Percentiles rank a stretch among this genome's conserved stretches.
phyloP scores from a whole-genome alignment of 1,140 invertebrate species.

The Conus betulinus region DNA sequence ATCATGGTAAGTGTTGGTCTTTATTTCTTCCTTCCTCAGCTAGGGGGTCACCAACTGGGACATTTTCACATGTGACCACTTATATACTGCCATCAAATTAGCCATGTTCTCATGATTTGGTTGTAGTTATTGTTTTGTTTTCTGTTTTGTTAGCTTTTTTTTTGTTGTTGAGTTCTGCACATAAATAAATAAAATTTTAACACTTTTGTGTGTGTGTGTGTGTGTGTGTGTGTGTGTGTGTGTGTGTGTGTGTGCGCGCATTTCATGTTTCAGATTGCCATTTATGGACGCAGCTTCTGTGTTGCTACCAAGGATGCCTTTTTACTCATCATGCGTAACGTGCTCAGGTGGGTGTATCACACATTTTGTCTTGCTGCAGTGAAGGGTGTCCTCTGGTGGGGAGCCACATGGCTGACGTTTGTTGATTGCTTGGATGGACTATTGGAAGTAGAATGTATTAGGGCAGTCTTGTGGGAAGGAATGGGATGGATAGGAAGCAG shows the following conservation, averaged over 20 bases:
- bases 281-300: conserved; percentile 95
- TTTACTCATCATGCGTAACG: conserved; percentile 91
- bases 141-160: background rate
- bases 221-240: background rate
- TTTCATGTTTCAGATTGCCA: conserved; percentile 81
- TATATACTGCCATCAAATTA: too few species aligned
- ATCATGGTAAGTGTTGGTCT: conserved; percentile 83
- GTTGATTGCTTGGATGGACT: too few species aligned
- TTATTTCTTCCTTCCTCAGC: background rate
- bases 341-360: conserved; percentile 74
- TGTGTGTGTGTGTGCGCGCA: too few species aligned
- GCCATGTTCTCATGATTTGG: too few species aligned
- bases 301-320: conserved; percentile 91
- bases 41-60: background rate
- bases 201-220: background rate
- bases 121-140: background rate
- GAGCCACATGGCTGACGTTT: too few species aligned
- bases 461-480: too few species aligned
- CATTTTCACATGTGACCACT: too few species aligned
- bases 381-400: too few species aligned
- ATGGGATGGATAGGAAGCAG: too few species aligned
- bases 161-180: background rate
- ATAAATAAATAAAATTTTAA: background rate
- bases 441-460: too few species aligned
- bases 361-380: too few species aligned